Conservation (phyloP, 2,888 invertebrate species). For the Tipula vernalis region DNA sequence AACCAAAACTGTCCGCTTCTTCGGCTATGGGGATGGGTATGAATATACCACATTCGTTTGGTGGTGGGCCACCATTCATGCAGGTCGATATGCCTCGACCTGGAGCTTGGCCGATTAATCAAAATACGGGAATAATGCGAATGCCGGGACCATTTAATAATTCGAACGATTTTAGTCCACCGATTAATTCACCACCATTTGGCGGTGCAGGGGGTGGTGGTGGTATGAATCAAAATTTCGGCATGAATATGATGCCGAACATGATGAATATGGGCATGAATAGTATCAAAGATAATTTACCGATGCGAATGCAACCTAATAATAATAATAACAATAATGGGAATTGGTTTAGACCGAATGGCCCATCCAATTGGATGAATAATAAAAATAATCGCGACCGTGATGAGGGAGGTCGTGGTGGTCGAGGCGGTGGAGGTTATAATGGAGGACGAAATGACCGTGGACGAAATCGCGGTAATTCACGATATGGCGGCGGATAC, state of each 20-base stretch:
- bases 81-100: background rate
- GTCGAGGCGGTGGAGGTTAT: background rate
- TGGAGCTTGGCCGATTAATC: background rate
- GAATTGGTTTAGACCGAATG: slow-evolving; percentile 7
- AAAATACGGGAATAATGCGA: background rate
- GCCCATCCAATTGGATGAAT: background rate
- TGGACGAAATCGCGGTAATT: background rate
- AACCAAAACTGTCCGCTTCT: slow-evolving; percentile 58
- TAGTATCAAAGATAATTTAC: background rate
- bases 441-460: background rate
- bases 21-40: slow-evolving; percentile 14
- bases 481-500: background rate
- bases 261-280: background rate
- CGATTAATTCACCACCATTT: background rate
- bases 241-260: background rate
- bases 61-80: background rate
- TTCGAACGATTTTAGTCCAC: background rate
- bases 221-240: background rate
- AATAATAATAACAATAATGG: background rate
- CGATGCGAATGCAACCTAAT: background rate
- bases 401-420: background rate
- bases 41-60: background rate
- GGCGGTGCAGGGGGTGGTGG: background rate
- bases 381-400: background rate
- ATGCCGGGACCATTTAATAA: background rate